A percentile compares a stretch with the other conserved stretches of the same genome.
Evolutionary conservation across 2,888 invertebrate genomes (phyloP).

Genomic region (Hypselothyrea guttata): DNA sequence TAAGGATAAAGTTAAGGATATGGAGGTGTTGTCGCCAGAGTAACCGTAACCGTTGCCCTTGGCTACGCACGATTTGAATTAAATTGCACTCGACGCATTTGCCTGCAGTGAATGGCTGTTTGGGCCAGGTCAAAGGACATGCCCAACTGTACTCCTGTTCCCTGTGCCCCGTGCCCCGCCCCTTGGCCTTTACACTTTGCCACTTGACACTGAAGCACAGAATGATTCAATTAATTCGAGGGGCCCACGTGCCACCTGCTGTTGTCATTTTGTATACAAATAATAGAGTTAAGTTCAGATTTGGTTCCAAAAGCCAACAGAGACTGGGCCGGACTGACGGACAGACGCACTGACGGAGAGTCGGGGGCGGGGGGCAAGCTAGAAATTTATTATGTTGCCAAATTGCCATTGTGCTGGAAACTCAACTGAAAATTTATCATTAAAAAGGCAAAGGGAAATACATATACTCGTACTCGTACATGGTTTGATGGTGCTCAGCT

Average conservation of each 20-base stretch:
- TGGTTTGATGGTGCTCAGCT: no score
- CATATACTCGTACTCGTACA: no score
- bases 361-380: constrained; percentile 4
- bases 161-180: neutral
- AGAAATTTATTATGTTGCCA: constrained; percentile 28
- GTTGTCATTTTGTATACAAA: constrained; percentile 21
- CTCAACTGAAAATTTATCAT: no score
- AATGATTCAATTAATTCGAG: constrained; percentile 50
- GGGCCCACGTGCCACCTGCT: constrained; percentile 27
- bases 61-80: constrained; percentile 74
- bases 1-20: constrained; percentile 3
- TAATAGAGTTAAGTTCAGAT: constrained; percentile 38
- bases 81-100: constrained; percentile 72
- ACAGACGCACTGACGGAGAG: no score
- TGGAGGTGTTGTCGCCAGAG: constrained; percentile 21
- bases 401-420: constrained; percentile 47
- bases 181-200: neutral
- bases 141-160: no score
- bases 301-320: constrained; percentile 26
- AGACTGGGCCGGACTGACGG: no score
- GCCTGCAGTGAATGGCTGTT: constrained; percentile 33
- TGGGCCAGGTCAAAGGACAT: constrained; percentile 15
- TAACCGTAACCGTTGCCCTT: constrained; percentile 59
- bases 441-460: neutral
- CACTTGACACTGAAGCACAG: constrained; percentile 1